Evolutionary conservation across 2,888 invertebrate genomes (phyloP).

Genomic region (Tortricodes alternella): DNA sequence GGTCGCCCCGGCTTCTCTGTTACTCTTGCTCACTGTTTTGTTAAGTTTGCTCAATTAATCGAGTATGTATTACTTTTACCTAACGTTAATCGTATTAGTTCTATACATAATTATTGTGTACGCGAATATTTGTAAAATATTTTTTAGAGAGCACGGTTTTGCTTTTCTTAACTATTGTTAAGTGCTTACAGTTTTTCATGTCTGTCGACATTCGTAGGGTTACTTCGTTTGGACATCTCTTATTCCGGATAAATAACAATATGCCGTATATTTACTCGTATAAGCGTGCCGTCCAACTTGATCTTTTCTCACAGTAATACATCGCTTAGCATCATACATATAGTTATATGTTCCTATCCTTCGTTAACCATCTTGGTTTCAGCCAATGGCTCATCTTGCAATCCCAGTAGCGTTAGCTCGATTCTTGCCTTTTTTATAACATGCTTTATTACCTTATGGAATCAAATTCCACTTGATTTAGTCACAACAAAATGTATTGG

Average conservation of each 20-base stretch:
- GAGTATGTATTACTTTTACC: slow-evolving; percentile 61
- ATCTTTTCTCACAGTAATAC: slow-evolving; percentile 39
- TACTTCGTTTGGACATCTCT: slow-evolving; percentile 38
- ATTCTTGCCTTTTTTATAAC: slow-evolving; percentile 33
- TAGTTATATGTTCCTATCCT: slow-evolving; percentile 18
- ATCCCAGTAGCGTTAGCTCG: slow-evolving; percentile 34
- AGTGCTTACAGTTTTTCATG: slow-evolving; percentile 52
- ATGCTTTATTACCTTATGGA: slow-evolving; percentile 47
- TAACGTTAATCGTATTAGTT: slow-evolving; percentile 64
- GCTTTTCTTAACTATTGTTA: slow-evolving; percentile 76
- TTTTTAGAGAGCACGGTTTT: slow-evolving; percentile 78
- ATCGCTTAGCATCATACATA: slow-evolving; percentile 35
- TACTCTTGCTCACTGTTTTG: slow-evolving; percentile 76
- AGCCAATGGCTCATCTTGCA: slow-evolving; percentile 24
- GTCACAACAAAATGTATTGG: slow-evolving; percentile 32
- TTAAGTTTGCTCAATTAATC: slow-evolving; percentile 80
- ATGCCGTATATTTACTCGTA: slow-evolving; percentile 44
- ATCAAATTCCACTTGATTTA: slow-evolving; percentile 59
- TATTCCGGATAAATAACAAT: slow-evolving; percentile 30
- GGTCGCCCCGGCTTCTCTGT: slow-evolving; percentile 54
- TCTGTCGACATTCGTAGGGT: slow-evolving; percentile 39
- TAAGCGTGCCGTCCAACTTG: slow-evolving; percentile 68
- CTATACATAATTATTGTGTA: slow-evolving; percentile 56
- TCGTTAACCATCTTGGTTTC: not conserved
- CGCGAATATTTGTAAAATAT: slow-evolving; percentile 67